These are phyloP conservation scores for Phalacrocorax carbo DNA, from an alignment of 2,113 vertebrate species.

Conservation along the genomic window DNA sequence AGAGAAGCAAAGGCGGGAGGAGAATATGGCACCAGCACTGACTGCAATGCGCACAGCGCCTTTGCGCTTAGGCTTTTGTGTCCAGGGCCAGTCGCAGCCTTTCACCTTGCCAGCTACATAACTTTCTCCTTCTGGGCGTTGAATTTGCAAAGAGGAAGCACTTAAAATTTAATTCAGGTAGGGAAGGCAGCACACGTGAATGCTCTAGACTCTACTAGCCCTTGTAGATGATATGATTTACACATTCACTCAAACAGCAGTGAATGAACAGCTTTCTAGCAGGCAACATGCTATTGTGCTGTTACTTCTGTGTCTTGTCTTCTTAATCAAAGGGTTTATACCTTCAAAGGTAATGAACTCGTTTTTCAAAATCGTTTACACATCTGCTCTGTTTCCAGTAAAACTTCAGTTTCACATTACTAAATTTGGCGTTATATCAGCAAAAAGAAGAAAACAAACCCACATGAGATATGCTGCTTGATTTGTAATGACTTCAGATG, in stretches of 20 bases:
- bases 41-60: not conserved
- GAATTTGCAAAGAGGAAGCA: conserved; percentile 12
- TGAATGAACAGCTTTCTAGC: not conserved
- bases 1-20: not conserved
- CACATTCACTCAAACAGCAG: not conserved
- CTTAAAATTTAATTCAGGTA: conserved; percentile 26
- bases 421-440: not conserved
- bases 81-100: not conserved
- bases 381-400: conserved; percentile 24
- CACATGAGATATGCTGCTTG: not conserved
- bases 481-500: not conserved
- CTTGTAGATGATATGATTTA: conserved; percentile 21
- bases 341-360: conserved; percentile 44
- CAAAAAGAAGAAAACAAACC: not conserved
- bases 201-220: not conserved
- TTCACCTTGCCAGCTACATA: conserved; percentile 40
- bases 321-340: conserved; percentile 43
- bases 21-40: not conserved
- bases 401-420: not conserved
- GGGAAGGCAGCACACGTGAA: not conserved
- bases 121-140: not conserved
- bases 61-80: conserved; percentile 27
- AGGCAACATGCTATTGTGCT: not conserved
- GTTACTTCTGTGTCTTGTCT: not conserved
- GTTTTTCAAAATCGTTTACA: conserved; percentile 52